Percentiles rank a stretch among this genome's conserved stretches.
Evolutionary conservation across 2,113 vertebrate genomes (phyloP).

Genomic region (Cryptomyrus ogoouensis): DNA sequence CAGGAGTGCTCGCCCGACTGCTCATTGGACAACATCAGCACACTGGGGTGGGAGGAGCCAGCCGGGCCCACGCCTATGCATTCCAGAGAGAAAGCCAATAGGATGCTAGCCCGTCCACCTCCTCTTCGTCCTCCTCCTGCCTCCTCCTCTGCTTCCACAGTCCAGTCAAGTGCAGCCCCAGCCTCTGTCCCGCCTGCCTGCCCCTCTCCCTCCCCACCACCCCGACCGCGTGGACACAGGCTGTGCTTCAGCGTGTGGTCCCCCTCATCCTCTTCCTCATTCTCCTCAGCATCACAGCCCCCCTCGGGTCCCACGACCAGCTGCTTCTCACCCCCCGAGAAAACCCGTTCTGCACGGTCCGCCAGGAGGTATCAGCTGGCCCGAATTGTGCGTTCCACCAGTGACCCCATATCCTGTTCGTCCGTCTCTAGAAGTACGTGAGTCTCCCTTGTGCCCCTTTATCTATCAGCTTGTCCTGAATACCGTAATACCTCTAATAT

Average conservation of each 20-base stretch:
- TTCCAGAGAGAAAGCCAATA: conserved; percentile 39
- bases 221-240: conserved; percentile 56
- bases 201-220: conserved; percentile 50
- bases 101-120: conserved; percentile 30
- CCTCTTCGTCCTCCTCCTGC: conserved; percentile 50
- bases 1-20: conserved; percentile 62
- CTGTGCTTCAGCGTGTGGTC: conserved; percentile 70
- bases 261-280: conserved; percentile 47
- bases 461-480: conserved; percentile 10
- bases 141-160: conserved; percentile 36
- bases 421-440: conserved; percentile 69
- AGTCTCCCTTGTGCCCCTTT: background rate
- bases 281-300: conserved; percentile 40
- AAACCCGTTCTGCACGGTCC: conserved; percentile 44
- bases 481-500: background rate
- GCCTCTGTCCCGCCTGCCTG: conserved; percentile 47
- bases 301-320: conserved; percentile 51
- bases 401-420: conserved; percentile 77
- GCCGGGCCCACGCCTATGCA: background rate
- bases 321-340: conserved; percentile 37
- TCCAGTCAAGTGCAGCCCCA: conserved; percentile 40
- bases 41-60: conserved; percentile 60
- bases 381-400: conserved; percentile 79
- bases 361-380: conserved; percentile 47
- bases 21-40: conserved; percentile 64